These are phyloP conservation scores for Ariopsis seemanni DNA, from an alignment of 2,113 vertebrate genomes.

Conservation along the genomic window DNA sequence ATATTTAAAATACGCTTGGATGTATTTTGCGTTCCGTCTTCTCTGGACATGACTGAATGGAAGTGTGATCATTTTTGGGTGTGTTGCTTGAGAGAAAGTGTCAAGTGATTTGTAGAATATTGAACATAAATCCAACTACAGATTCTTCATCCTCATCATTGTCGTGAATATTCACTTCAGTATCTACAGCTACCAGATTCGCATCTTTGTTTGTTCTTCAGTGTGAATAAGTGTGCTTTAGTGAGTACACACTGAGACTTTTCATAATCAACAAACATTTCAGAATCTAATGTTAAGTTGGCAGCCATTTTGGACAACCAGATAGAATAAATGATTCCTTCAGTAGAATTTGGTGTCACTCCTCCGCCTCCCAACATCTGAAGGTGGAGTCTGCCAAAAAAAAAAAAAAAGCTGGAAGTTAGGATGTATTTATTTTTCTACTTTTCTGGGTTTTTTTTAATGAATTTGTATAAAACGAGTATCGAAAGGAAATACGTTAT, in stretches of 20 bases:
- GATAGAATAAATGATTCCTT: neutral
- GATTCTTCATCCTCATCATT: neutral
- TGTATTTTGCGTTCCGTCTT: neutral
- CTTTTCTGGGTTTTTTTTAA: too few relatives aligned
- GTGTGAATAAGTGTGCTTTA: neutral
- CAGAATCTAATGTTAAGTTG: neutral
- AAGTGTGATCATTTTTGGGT: neutral
- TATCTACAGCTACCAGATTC: neutral
- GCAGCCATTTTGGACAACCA: neutral
- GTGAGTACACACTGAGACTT: neutral
- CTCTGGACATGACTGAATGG: neutral
- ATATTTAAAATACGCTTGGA: neutral
- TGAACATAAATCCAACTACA: neutral
- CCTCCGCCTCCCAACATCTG: neutral
- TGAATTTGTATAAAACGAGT: too few relatives aligned
- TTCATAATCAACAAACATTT: neutral
- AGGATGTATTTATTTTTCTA: neutral
- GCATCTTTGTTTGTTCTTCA: neutral
- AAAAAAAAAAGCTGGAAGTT: neutral
- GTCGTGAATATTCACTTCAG: too few relatives aligned
- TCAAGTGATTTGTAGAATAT: neutral
- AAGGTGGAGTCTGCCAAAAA: neutral
- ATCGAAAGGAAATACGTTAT: neutral
- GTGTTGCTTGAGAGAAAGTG: neutral
- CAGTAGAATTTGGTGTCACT: neutral